These are phyloP conservation scores for Biston betularia DNA, from an alignment of 2,888 invertebrate species.

Conservation along the genomic window DNA sequence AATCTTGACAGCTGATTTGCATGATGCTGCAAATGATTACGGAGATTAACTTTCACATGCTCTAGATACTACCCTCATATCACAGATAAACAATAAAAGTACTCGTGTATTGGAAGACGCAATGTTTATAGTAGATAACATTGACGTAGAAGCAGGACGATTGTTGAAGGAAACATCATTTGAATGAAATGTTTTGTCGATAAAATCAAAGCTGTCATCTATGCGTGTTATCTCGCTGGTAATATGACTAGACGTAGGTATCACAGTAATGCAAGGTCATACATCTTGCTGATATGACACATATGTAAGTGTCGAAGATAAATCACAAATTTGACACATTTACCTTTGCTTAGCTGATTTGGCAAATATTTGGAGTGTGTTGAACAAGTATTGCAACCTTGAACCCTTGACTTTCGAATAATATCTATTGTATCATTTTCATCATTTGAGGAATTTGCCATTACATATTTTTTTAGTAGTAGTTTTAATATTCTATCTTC, in stretches of 20 bases:
- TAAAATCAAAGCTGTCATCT: conserved; percentile 8
- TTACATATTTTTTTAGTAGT: too few relatives aligned
- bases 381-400: not conserved
- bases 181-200: conserved; percentile 2
- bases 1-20: conserved; percentile 4
- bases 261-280: not conserved
- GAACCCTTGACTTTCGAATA: not conserved
- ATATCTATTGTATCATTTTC: too few relatives aligned
- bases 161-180: not conserved
- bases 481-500: too few relatives aligned
- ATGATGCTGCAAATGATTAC: conserved; percentile 1
- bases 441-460: too few relatives aligned
- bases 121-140: conserved; percentile 4
- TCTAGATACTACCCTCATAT: not conserved
- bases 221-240: not conserved
- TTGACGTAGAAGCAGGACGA: not conserved
- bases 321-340: not conserved
- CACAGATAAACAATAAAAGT: not conserved
- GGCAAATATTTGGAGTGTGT: not conserved
- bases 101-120: not conserved
- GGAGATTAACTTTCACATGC: conserved; percentile 3
- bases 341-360: not conserved
- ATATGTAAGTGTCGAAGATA: not conserved
- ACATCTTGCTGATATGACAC: not conserved
- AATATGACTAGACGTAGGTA: not conserved